These are phyloP conservation scores for Nasonia oneida DNA, from an alignment of 2,888 invertebrate species.

Conservation along the genomic window DNA sequence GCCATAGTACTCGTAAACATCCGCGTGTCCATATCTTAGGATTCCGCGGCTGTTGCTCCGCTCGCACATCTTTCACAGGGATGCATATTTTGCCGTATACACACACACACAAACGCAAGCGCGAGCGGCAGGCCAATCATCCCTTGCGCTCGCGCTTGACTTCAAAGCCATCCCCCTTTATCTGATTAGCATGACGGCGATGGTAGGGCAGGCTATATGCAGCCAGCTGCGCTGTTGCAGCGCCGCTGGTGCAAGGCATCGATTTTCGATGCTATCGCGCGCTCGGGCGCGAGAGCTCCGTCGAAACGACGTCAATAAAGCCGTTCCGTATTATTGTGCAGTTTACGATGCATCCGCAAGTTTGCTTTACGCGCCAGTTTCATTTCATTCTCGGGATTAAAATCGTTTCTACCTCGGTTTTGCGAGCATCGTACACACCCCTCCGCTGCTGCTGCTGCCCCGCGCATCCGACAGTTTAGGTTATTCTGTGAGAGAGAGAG, in stretches of 20 bases:
- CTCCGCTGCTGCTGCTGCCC: not conserved
- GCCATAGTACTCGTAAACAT: not conserved
- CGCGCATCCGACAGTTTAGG: not conserved
- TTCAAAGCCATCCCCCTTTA: not conserved
- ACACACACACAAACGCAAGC: too few relatives aligned
- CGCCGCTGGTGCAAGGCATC: conserved; percentile 22
- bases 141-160: not conserved
- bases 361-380: conserved; percentile 42
- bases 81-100: not conserved
- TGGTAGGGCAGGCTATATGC: not conserved
- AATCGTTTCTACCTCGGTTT: conserved; percentile 27
- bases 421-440: not conserved
- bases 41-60: not conserved
- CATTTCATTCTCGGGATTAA: conserved; percentile 49
- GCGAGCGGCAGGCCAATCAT: not conserved
- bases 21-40: not conserved
- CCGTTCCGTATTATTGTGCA: conserved; percentile 42
- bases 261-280: conserved; percentile 44
- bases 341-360: conserved; percentile 54
- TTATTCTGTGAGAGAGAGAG: not conserved
- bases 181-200: conserved; percentile 10
- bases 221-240: not conserved
- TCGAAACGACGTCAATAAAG: conserved; percentile 53
- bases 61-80: not conserved
- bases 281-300: not conserved